phyloP scores from a whole-genome alignment of 1,140 invertebrate genomes.

The Cyclina sinensis region DNA sequence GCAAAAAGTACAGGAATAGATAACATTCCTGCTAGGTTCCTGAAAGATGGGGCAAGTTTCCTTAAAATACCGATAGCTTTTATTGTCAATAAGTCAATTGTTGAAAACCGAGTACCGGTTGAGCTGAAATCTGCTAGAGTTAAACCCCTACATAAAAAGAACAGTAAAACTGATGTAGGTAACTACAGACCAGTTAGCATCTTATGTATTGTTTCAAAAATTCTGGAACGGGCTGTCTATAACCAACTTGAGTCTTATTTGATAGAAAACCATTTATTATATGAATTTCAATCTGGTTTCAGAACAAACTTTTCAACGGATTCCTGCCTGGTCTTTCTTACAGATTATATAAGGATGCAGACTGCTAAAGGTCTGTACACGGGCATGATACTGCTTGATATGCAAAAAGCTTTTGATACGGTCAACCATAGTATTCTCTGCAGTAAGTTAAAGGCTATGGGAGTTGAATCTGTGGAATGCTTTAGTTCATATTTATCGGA shows the following conservation, averaged over 20 bases:
- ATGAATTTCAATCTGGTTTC: conserved; percentile 51
- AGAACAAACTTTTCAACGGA: conserved; percentile 43
- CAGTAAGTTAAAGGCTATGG: conserved; percentile 36
- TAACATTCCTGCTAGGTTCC: conserved; percentile 36
- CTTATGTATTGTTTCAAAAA: conserved; percentile 55
- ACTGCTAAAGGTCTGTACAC: conserved; percentile 51
- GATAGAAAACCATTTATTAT: conserved; percentile 27
- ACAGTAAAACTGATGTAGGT: conserved; percentile 2
- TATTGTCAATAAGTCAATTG: background rate
- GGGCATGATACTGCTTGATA: conserved; percentile 54
- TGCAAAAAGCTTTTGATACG: conserved; percentile 68
- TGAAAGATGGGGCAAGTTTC: conserved; percentile 38
- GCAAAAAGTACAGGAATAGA: conserved; percentile 48
- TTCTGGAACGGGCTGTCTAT: conserved; percentile 45
- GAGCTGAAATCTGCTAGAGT: background rate
- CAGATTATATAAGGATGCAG: conserved; percentile 53
- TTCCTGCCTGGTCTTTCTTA: conserved; percentile 44
- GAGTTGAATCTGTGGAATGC: conserved; percentile 16
- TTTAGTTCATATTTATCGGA: conserved; percentile 15
- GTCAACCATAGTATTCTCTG: conserved; percentile 57
- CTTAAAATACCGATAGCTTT: conserved; percentile 12
- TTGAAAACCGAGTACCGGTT: background rate
- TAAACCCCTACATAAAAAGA: background rate
- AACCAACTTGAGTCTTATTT: conserved; percentile 30
- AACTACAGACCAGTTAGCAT: conserved; percentile 50